Evolutionary conservation across 2,888 invertebrate genomes (phyloP), one percentile per base, ranked within the genome.

Genomic region (Clostera curtula): DNA sequence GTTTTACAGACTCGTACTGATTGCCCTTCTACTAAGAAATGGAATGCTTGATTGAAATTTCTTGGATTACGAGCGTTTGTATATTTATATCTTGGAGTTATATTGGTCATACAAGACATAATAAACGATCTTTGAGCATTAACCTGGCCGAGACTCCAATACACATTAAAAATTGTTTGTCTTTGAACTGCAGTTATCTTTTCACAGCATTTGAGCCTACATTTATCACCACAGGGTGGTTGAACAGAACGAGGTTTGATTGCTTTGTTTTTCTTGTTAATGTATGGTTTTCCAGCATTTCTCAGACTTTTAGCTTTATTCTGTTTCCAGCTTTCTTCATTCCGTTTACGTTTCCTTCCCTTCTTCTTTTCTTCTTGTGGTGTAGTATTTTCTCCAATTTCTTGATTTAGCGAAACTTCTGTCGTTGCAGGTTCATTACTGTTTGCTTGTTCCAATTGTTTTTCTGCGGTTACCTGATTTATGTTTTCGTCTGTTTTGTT

Each of bases 71-170:
- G 8, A 13, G 29, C 31, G 22, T 36, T 36, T 5, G 35, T 20
- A 9, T 36, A 29, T 21, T 28, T 29, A 9, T 36, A 32, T 28
- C 10, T 28, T 8, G 32, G 33, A 20, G 33, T 33, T 20, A 35
- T 33, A 31, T 27, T 17, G 24, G 37, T 34, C 27, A 40, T 27
- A 29, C 43, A 43, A 19, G 35, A 37, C 33, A 25, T 22, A 24
- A 39, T 42, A 36, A 29, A 42, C 7, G 31, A 33, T 25, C 37
- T 23, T 24, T 40, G 35, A 25, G 11, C 14, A 31, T 34, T 5
- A 24, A 28, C 12, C 4, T 31, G 6, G 12, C 25, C 31, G 8
- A 34, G 18, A 21, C 11, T 14, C 27, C 28, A 24, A 25, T 13
- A 25, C 6, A 8, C 13, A 19, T 19, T 5, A 25, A 25, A 25